Conservation (phyloP, 2,888 invertebrate species). For the Serripes groenlandicus region DNA sequence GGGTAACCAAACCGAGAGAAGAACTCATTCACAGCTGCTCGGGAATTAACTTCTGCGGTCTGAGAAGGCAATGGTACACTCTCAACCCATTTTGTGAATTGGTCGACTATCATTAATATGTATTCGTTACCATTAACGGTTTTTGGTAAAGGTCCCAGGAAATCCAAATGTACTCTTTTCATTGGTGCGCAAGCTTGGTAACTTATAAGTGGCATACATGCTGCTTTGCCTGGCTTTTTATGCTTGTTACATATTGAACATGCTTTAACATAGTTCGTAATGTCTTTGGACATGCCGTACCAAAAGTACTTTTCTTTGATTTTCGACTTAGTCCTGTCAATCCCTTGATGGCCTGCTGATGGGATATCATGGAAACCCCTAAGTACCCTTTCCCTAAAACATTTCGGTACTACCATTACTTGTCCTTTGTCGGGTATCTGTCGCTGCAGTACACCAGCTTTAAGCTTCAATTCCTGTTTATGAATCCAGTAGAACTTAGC, state of each 20-base stretch:
- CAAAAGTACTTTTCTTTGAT: conserved; percentile 39
- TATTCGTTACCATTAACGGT: conserved; percentile 28
- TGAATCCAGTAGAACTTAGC: conserved; percentile 24
- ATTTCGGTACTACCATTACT: conserved; percentile 4
- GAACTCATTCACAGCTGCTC: conserved; percentile 17
- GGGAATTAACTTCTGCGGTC: conserved; percentile 14
- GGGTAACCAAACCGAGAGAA: conserved; percentile 23
- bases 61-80: conserved; percentile 31
- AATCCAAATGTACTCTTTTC: conserved; percentile 45
- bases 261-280: conserved; percentile 6
- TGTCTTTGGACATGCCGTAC: conserved; percentile 22
- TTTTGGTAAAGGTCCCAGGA: conserved; percentile 33
- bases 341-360: conserved; percentile 37
- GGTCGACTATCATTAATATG: conserved; percentile 22
- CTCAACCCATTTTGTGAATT: conserved; percentile 41
- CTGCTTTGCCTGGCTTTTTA: conserved; percentile 28
- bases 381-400: not conserved
- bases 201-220: conserved; percentile 87
- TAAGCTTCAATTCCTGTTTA: conserved; percentile 11
- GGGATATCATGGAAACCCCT: conserved; percentile 26
- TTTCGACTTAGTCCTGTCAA: conserved; percentile 27
- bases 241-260: conserved; percentile 28
- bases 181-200: conserved; percentile 91
- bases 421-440: not conserved
- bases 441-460: conserved; percentile 1